Evolutionary conservation across 2,888 invertebrate species (phyloP).

Genomic region (Listrodromus nycthemerus): DNA sequence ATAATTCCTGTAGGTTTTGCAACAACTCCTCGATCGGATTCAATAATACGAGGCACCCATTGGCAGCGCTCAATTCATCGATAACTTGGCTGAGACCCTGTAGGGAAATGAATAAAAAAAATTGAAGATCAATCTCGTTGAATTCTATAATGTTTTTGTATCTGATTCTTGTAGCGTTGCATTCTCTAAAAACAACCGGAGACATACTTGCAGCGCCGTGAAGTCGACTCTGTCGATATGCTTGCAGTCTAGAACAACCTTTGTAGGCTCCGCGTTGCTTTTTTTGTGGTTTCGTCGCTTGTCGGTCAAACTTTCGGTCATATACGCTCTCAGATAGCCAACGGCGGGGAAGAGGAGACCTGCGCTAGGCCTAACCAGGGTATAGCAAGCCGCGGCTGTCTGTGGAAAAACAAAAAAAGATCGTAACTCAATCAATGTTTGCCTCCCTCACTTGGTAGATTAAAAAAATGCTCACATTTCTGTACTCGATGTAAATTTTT

Average conservation of each 20-base stretch:
- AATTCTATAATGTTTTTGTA: background rate
- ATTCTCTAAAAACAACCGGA: background rate
- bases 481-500: constrained; percentile 86
- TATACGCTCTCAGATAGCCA: constrained; percentile 85
- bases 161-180: background rate
- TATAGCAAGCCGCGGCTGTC: constrained; percentile 79
- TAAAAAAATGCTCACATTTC: constrained; percentile 72
- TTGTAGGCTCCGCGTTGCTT: constrained; percentile 75
- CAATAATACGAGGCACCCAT: constrained; percentile 73
- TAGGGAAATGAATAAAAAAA: constrained; percentile 28
- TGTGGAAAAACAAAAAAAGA: constrained; percentile 55
- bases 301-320: constrained; percentile 80
- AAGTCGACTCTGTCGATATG: constrained; percentile 88
- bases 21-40: constrained; percentile 72
- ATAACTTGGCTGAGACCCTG: constrained; percentile 76
- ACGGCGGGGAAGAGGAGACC: constrained; percentile 86
- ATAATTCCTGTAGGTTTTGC: constrained; percentile 73
- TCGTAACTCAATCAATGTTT: background rate
- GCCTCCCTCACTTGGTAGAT: background rate
- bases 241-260: constrained; percentile 88
- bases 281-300: constrained; percentile 69
- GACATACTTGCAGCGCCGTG: constrained; percentile 88
- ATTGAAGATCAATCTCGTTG: background rate
- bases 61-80: constrained; percentile 74
- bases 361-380: constrained; percentile 85